phyloP scores from a whole-genome alignment of 53 echinoderm and acorn worm genomes.

The Holothuria leucospilota region DNA sequence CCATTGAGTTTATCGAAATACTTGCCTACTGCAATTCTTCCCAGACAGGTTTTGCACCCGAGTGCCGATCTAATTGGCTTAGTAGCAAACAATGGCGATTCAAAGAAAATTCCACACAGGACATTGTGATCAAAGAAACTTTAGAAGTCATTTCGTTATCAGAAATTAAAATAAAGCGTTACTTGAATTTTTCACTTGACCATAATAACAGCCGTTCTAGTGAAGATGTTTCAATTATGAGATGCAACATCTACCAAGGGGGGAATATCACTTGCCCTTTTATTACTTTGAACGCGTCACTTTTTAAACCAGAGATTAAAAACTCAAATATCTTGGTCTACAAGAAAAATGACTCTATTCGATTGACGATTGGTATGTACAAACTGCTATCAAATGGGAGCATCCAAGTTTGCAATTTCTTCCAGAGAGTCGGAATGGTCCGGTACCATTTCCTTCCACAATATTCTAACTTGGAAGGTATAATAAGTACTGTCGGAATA shows the following conservation, averaged over 20 bases:
- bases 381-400: conserved; percentile 2
- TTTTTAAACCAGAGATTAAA: not conserved
- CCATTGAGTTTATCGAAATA: too few species aligned
- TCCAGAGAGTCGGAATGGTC: not conserved
- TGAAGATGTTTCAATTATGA: too few species aligned
- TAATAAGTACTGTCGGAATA: conserved; percentile 10
- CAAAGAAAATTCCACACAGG: not conserved
- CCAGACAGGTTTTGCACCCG: not conserved
- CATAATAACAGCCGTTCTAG: too few species aligned
- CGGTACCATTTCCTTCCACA: not conserved
- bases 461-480: not conserved
- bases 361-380: conserved; percentile 15
- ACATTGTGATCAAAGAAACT: not conserved
- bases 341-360: not conserved
- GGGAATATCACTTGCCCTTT: not conserved
- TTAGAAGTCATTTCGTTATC: too few species aligned
- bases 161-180: not conserved
- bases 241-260: not conserved
- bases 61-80: not conserved
- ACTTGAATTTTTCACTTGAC: not conserved
- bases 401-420: conserved; percentile 35
- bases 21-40: not conserved
- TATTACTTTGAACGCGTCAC: conserved; percentile 2
- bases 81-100: not conserved
- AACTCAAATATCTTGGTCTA: conserved; percentile 2